Percentiles rank a stretch among this genome's conserved stretches.
Evolutionary conservation across 2,113 vertebrate species (phyloP).

Genomic region (Stegostoma tigrinum): DNA sequence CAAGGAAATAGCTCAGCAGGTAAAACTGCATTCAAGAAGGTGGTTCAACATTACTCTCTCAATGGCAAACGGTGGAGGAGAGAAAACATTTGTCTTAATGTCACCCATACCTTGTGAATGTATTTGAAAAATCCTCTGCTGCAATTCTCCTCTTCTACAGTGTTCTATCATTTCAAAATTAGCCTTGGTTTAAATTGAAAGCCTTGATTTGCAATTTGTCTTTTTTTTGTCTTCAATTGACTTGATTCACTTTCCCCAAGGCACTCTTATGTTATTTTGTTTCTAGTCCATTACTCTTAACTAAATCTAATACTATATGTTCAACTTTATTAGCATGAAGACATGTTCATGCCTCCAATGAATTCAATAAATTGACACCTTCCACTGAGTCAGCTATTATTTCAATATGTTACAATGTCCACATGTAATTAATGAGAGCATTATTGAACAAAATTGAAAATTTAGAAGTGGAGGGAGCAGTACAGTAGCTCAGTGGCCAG

Average conservation of each 20-base stretch:
- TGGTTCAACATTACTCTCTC: background rate
- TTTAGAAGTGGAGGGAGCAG: too few relatives aligned
- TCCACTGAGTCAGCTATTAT: background rate
- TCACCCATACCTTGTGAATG: background rate
- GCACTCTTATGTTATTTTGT: background rate
- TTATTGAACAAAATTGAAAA: background rate
- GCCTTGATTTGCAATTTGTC: slow-evolving; percentile 2
- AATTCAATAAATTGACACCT: background rate
- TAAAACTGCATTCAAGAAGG: background rate
- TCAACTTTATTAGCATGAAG: background rate
- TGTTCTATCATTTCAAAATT: background rate
- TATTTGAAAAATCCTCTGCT: background rate
- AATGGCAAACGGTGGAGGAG: background rate
- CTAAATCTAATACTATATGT: background rate
- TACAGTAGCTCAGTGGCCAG: too few relatives aligned
- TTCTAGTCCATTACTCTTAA: background rate
- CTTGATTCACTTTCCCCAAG: background rate
- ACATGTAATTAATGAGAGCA: background rate
- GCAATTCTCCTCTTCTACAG: background rate
- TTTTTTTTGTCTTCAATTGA: background rate
- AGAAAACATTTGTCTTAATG: background rate
- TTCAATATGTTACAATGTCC: background rate
- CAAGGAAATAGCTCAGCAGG: background rate
- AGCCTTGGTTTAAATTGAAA: background rate
- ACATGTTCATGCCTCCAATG: too few relatives aligned